Base-by-base conservation (phyloP, 2,113 vertebrate species). In the Oenanthe oenanthe region DNA sequence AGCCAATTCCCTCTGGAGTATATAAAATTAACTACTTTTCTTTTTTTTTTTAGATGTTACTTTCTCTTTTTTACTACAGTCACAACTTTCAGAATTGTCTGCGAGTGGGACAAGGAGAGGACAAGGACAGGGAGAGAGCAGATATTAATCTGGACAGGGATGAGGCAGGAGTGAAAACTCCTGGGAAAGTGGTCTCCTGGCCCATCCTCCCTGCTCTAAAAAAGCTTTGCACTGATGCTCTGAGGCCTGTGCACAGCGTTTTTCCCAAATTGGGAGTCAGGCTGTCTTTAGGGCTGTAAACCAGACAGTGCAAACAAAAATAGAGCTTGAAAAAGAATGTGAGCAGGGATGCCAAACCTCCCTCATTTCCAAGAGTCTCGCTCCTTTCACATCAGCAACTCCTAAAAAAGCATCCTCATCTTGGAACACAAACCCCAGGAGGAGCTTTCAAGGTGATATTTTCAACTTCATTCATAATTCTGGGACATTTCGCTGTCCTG, bases 231-330 rank as follows among this genome's bases (percentile, higher is more conserved):
- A 57, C 76, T 7, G 83, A 76, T 90, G 87, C 85, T 85, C 34
- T 15, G 17, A 42, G 66, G 65, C 32, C 77, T n/a, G 62, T 11
- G 93, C 54, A 25, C 61, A 7, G 77, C 14, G 20, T 92, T 95
- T 93, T 96, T 92, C 89, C 96, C 94, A 96, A 96, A 95, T 71
- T 90, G 92, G 95, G 89, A 96, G 67, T 54, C 85, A 56, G 87
- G 78, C 93, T 53, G 86, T 26, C 89, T 92, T 95, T 76, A 73
- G 57, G 78, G 79, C 92, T 75, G 93, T 50, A 94, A 94, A 94
- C 34, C 92, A 96, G 93, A 88, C 74, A 88, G 81, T 85, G 85
- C 92, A 96, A 94, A 95, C 88, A 82, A 94, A 97, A 96, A 95
- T 78, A 96, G 96, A 97, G 95, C 81, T 88, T 7, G 51, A 58